Base-by-base conservation (phyloP, 2,888 invertebrate genomes). In the Ariolimax columbianus region DNA sequence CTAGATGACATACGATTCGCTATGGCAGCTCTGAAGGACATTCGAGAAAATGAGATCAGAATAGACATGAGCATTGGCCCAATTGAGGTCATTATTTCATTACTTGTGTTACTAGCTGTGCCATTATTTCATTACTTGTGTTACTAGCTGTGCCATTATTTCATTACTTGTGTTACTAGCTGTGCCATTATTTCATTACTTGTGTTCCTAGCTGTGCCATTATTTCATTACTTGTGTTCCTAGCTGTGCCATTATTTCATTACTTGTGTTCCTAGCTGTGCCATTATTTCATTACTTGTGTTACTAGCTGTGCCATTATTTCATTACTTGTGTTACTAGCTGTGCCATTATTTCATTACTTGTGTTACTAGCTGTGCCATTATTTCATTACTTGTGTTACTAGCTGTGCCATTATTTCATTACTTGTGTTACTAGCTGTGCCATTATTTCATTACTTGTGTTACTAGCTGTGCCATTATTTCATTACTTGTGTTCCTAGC, bases 21-120 rank as follows among this genome's bases (percentile, higher is more conserved):
- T 73, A 98, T 99, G 97, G 97, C 98, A 87, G 97, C 97, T 0
- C 94, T 99, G 86, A 97, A 97, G 93, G 98, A 98, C 94, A 84
- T 84, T 72, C 95, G 98, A 9, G 98, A 98, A 90, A 97, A 97
- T 92, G 98, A 99, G 94, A 98, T 98, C 33, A 97, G 98, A 91
- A 97, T 98, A 97, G 98, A 99, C 92, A 95, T 98, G 78, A 96
- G 96, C 92, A 98, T 99, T 86, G 97, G 97, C 91, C 98, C 98
- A 0, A 97, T 98, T 88, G 98, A 98, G 95, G 97, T 93, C 81
- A 77, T 83, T 73, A 33, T 75, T 30, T 75, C 30, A 73, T 7
- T 26, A 14, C 59, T 59, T 59, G 59, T 59, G 4, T 59, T 47
- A 47, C 6, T 14, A 14, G 14, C 47, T 14, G 47, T 6, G 14